These are phyloP conservation scores for Metridium senile DNA, from an alignment of 92 coral and sea anemone genomes.

Conservation along the genomic window DNA sequence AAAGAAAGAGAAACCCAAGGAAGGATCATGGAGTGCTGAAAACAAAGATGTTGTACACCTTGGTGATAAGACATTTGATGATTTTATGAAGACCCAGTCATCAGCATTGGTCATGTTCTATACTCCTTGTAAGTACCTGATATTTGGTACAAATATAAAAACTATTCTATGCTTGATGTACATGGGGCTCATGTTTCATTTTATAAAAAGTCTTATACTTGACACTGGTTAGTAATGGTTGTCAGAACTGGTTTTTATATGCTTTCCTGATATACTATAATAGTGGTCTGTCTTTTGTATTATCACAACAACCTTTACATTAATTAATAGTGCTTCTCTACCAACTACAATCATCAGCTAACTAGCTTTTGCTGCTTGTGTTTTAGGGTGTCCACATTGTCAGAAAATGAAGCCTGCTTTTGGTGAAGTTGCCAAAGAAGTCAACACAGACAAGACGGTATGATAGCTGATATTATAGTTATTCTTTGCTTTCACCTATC, in stretches of 20 bases:
- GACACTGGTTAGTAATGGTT: no score
- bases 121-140: conserved; percentile 88
- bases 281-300: no score
- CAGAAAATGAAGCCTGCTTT: conserved; percentile 89
- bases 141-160: not conserved
- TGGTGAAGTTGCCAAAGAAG: conserved; percentile 74
- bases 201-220: no score
- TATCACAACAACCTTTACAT: no score
- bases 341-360: no score
- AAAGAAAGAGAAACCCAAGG: conserved; percentile 43
- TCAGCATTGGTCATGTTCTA: conserved; percentile 96
- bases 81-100: conserved; percentile 69
- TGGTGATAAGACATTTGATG: conserved; percentile 69
- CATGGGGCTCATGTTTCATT: no score
- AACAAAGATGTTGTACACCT: conserved; percentile 82
- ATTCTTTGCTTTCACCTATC: no score
- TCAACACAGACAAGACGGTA: conserved; percentile 72
- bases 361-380: not conserved
- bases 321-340: no score
- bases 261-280: no score
- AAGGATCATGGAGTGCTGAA: conserved; percentile 82
- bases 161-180: no score
- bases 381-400: conserved; percentile 96
- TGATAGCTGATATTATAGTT: not conserved
- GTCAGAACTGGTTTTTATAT: no score